Conservation (phyloP, 92 coral and sea anemone genomes). For the Porites divaricata region DNA sequence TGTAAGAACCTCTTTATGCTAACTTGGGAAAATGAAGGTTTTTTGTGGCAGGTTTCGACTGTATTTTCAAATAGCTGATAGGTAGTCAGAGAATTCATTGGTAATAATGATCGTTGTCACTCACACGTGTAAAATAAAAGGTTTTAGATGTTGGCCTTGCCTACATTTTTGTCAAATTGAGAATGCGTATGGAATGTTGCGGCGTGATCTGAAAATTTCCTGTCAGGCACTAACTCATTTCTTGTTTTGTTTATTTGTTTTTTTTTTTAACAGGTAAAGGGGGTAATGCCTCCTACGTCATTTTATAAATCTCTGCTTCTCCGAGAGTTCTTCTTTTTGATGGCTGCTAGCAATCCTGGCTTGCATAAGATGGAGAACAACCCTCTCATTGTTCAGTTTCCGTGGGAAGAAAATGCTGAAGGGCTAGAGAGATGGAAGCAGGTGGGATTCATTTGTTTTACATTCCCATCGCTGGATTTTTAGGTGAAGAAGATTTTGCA, state of each 20-base stretch:
- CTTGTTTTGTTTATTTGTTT: background rate
- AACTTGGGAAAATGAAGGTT: background rate
- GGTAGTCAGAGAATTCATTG: no score
- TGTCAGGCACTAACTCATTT: no score
- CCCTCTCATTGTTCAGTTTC: constrained; percentile 70
- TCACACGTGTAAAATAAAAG: no score
- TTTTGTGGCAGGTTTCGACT: no score
- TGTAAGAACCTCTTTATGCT: no score
- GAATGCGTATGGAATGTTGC: no score
- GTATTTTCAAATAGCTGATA: no score
- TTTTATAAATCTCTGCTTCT: constrained; percentile 56
- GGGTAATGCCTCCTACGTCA: constrained; percentile 48
- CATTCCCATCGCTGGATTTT: background rate
- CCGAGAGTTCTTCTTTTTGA: constrained; percentile 70
- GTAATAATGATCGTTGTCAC: no score
- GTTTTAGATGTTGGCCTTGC: no score
- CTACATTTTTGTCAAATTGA: no score
- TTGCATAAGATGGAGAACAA: constrained; percentile 71
- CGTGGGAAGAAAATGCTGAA: constrained; percentile 75
- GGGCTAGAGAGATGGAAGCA: constrained; percentile 71
- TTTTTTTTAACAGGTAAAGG: constrained; percentile 37
- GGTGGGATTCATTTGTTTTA: constrained; percentile 41
- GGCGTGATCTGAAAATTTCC: no score
- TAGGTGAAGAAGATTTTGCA: no score
- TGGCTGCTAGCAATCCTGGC: constrained; percentile 59